Evolutionary conservation across 2,113 vertebrate species (phyloP).

Genomic region (Chamaetylas fuelleborni): DNA sequence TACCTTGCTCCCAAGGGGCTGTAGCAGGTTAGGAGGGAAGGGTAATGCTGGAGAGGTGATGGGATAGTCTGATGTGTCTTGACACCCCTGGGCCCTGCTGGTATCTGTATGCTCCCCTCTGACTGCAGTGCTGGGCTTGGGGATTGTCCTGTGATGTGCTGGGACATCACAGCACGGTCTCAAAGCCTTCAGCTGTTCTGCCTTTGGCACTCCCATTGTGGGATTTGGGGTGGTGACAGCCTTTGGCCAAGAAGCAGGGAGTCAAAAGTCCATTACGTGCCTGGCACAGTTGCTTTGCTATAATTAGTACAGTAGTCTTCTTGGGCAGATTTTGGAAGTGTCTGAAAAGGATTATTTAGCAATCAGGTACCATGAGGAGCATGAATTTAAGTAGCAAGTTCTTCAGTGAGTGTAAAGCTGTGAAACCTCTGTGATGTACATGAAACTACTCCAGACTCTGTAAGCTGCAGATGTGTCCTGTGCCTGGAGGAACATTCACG

Average conservation of each 20-base stretch:
- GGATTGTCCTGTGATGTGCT: neutral
- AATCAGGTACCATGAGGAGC: neutral
- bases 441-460: neutral
- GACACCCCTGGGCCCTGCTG: neutral
- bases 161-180: neutral
- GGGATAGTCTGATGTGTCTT: neutral
- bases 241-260: conserved; percentile 12
- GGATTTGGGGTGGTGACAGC: neutral
- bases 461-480: neutral
- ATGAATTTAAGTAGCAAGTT: neutral
- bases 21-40: neutral
- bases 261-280: conserved; percentile 17
- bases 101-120: neutral
- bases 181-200: neutral
- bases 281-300: neutral
- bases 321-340: neutral
- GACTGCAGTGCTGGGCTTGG: neutral
- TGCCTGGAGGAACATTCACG: neutral
- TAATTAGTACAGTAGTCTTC: neutral
- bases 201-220: neutral
- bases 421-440: neutral
- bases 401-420: neutral
- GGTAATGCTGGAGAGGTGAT: neutral
- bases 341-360: neutral
- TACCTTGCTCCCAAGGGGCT: neutral